A percentile compares a stretch with the other conserved stretches of the same genome.
Evolutionary conservation across 2,113 vertebrate species (phyloP).

Genomic region (Dicerorhinus sumatrensis): DNA sequence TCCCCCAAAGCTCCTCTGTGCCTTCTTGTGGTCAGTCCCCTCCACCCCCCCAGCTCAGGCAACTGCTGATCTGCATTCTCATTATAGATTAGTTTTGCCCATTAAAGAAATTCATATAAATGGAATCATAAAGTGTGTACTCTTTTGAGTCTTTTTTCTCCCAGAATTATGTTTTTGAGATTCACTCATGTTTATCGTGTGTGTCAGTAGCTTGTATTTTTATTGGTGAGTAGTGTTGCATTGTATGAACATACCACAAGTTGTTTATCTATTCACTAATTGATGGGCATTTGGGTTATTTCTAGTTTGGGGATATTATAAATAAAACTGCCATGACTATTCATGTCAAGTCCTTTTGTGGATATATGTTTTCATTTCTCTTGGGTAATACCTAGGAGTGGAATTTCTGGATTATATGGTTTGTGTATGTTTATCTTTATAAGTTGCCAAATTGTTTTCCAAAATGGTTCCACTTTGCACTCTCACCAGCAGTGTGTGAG

Average conservation of each 20-base stretch:
- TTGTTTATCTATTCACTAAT: background rate
- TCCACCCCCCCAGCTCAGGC: background rate
- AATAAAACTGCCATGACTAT: background rate
- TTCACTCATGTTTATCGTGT: background rate
- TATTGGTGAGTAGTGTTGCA: background rate
- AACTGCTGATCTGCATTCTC: background rate
- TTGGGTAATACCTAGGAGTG: background rate
- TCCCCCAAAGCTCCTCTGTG: background rate
- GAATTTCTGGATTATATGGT: background rate
- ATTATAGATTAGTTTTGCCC: background rate
- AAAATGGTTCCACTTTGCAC: background rate
- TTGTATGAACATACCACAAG: background rate
- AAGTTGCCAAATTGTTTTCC: background rate
- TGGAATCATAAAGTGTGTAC: background rate
- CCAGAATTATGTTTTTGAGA: background rate
- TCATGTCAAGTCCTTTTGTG: background rate
- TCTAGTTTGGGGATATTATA: background rate
- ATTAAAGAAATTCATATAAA: background rate
- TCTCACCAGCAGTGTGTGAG: background rate
- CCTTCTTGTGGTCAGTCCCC: background rate
- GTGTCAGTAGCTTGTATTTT: background rate
- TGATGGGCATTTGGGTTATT: background rate
- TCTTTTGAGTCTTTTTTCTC: background rate
- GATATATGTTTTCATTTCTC: background rate
- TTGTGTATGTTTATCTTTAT: background rate